Base-by-base conservation (phyloP, 1,140 invertebrate genomes). In the Chrysomallon squamiferum region DNA sequence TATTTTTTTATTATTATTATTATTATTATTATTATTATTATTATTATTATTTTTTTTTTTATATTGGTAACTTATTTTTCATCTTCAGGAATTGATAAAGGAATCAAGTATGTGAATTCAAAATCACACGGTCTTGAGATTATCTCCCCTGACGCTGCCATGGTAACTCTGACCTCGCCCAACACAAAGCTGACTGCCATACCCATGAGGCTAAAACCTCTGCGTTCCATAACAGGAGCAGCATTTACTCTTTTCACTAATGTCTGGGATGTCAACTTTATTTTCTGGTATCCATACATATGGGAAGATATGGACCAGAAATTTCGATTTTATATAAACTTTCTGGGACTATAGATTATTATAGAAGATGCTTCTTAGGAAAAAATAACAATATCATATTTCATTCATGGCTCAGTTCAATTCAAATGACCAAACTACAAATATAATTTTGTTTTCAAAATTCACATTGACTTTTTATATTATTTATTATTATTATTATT, bases 41-140 rank as follows among this genome's bases (percentile, higher is more conserved):
- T n/a, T n/a, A n/a, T n/a, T n/a, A n/a, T n/a, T n/a, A n/a, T n/a
- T n/a, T n/a, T n/a, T n/a, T n/a, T n/a, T n/a, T n/a, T n/a, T n/a
- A n/a, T n/a, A n/a, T n/a, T n/a, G n/a, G n/a, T n/a, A n/a, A n/a
- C n/a, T n/a, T 38, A 20, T 18, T 20, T 54, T 27, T 27, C 11
- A 20, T 54, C 25, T 54, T 30, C 50, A 54, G 50, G 50, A 54
- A 54, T 54, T 54, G 50, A 54, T 27, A 20, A 54, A 54, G 50
- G 50, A 3, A 22, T 54, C 3, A 15, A 54, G 22, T 54, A 54
- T 18, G 25, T 54, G 1, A 30, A 54, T 30, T 22, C 50, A 2
- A 30, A 25, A 5, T 54, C 25, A 4, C 22, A 54, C 13, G 50
- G 50, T 15, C 29, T 54, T 27, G 50, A 54, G 50, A 54, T 54